Evolutionary conservation across 1,140 invertebrate genomes (phyloP).

Genomic region (Eumaeus atala): DNA sequence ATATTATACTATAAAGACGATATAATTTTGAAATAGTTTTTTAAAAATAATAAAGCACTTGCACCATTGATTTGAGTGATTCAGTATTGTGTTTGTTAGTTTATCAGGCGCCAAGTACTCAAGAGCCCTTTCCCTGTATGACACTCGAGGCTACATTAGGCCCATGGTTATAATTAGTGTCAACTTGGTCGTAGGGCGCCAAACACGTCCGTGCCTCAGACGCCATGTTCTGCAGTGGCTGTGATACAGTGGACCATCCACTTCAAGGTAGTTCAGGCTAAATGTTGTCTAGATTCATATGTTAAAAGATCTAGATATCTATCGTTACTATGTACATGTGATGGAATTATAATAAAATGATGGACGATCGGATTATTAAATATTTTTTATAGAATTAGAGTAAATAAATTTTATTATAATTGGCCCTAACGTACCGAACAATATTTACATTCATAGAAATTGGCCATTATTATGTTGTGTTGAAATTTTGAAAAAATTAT

Average conservation of each 20-base stretch:
- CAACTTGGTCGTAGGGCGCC: not conserved
- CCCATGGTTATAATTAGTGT: not conserved
- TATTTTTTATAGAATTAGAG: not conserved
- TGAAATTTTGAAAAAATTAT: not conserved
- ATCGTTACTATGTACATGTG: not conserved
- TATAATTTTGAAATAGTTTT: too few relatives aligned
- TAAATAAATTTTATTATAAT: too few relatives aligned
- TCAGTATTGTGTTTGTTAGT: slow-evolving; percentile 43
- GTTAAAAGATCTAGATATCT: slow-evolving; percentile 43
- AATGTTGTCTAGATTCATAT: slow-evolving; percentile 38
- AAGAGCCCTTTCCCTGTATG: not conserved
- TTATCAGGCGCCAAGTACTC: slow-evolving; percentile 5
- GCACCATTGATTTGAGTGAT: slow-evolving; percentile 24
- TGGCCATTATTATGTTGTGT: too few relatives aligned
- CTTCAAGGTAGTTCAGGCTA: slow-evolving; percentile 19
- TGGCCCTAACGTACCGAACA: too few relatives aligned
- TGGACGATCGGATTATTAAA: not conserved
- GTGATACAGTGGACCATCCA: slow-evolving; percentile 35
- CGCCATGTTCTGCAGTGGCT: slow-evolving; percentile 46
- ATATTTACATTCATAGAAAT: too few relatives aligned
- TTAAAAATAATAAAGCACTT: not conserved
- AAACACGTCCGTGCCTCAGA: slow-evolving; percentile 12
- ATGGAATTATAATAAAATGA: not conserved
- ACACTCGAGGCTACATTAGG: not conserved
- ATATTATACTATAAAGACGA: too few relatives aligned